These are phyloP conservation scores for Xyliphius kryptos DNA, from an alignment of 2,113 vertebrate genomes.

Conservation along the genomic window DNA sequence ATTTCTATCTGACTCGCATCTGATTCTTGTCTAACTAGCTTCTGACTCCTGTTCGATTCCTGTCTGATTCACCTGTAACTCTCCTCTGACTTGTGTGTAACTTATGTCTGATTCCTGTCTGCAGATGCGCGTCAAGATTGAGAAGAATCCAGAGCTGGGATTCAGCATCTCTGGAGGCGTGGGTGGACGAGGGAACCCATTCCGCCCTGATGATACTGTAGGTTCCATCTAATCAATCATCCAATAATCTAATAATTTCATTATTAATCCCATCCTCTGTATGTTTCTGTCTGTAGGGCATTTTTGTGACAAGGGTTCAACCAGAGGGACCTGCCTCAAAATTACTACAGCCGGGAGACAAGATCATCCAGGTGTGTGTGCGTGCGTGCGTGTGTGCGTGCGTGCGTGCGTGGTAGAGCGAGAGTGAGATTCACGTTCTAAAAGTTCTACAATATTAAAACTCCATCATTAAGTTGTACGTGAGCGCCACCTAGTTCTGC, in stretches of 20 bases:
- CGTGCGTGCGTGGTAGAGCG: too few species aligned
- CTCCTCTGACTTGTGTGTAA: too few species aligned
- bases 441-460: too few species aligned
- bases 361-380: conserved; percentile 77
- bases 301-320: conserved; percentile 96
- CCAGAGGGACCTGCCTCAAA: conserved; percentile 91
- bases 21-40: too few species aligned
- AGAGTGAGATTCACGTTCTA: too few species aligned
- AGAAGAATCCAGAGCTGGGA: conserved; percentile 96
- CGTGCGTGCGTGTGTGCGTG: too few species aligned
- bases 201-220: conserved; percentile 90
- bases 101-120: conserved; percentile 34
- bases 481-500: too few species aligned
- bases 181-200: conserved; percentile 92
- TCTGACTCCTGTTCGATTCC: too few species aligned
- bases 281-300: conserved; percentile 69
- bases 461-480: too few species aligned
- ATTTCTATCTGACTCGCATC: too few species aligned
- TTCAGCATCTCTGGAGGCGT: conserved; percentile 98
- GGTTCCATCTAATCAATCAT: conserved; percentile 39
- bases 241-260: neutral
- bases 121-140: conserved; percentile 86
- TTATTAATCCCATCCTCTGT: too few species aligned
- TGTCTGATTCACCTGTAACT: too few species aligned
- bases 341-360: conserved; percentile 91